phyloP scores from a whole-genome alignment of 2,888 invertebrate genomes.

The Amblyteles armatorius region DNA sequence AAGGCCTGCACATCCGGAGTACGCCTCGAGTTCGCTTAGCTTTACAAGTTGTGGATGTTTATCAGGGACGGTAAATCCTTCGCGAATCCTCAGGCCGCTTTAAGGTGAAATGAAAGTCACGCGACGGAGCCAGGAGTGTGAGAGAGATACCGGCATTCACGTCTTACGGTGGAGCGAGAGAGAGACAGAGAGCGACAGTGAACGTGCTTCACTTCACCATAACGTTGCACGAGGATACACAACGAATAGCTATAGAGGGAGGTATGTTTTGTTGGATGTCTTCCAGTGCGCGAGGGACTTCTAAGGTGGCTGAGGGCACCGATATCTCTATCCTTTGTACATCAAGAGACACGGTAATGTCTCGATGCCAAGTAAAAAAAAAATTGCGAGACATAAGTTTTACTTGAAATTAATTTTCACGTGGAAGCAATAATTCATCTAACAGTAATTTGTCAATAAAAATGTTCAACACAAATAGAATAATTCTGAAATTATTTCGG shows the following conservation, averaged over 20 bases:
- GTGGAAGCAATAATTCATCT: no score
- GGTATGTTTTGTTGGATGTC: conserved; percentile 76
- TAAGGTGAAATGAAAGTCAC: conserved; percentile 4
- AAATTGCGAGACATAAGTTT: neutral
- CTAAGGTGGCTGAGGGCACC: conserved; percentile 66
- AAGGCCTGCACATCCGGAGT: neutral
- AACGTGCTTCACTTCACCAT: no score
- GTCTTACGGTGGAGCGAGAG: no score
- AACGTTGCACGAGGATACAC: conserved; percentile 70
- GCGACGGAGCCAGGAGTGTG: no score
- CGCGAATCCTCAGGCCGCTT: conserved; percentile 72
- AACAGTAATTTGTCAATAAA: neutral
- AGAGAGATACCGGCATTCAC: no score
- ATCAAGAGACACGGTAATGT: neutral
- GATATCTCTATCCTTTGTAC: no score
- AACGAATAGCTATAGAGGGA: conserved; percentile 43
- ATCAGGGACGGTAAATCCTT: conserved; percentile 69
- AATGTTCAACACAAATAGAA: neutral
- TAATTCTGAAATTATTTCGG: neutral
- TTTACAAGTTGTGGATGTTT: conserved; percentile 65
- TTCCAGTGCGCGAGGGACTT: conserved; percentile 74
- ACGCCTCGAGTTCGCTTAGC: conserved; percentile 49
- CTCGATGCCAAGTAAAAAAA: neutral
- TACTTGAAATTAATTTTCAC: no score
- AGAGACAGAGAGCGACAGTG: no score